Conservation (phyloP, 2,888 invertebrate genomes). For the Polia nebulosa region DNA sequence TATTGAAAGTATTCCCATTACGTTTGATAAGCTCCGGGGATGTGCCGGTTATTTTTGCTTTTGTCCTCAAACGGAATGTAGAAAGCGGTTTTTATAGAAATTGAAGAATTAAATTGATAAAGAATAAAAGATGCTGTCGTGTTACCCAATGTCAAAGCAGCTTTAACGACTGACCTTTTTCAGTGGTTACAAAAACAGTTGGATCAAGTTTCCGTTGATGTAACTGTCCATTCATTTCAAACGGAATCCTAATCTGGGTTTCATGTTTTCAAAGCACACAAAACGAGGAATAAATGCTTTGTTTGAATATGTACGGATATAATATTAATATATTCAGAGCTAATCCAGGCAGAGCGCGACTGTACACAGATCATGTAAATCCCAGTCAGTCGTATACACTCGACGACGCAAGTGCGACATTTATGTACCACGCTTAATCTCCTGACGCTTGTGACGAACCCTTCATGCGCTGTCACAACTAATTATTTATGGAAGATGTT, state of each 20-base stretch:
- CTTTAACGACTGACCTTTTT: conserved; percentile 14
- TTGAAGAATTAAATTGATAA: conserved; percentile 17
- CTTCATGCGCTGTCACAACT: conserved; percentile 39
- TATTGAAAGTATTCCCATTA: conserved; percentile 18
- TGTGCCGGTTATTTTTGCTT: conserved; percentile 19
- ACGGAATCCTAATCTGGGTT: conserved; percentile 21
- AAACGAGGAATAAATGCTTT: conserved; percentile 43
- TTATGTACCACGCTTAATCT: conserved; percentile 59
- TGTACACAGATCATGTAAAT: conserved; percentile 60
- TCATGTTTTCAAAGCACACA: conserved; percentile 32
- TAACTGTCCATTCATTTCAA: conserved; percentile 19
- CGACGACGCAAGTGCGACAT: conserved; percentile 48
- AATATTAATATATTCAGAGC: conserved; percentile 59
- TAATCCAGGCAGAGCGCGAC: conserved; percentile 44
- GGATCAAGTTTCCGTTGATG: conserved; percentile 5
- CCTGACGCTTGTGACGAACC: conserved; percentile 40
- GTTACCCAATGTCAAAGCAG: conserved; percentile 6
- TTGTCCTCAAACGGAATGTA: conserved; percentile 7
- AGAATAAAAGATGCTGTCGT: conserved; percentile 9
- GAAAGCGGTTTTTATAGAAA: conserved; percentile 5
- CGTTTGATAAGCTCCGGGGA: conserved; percentile 9
- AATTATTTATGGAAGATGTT: conserved; percentile 53
- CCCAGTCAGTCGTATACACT: conserved; percentile 48
- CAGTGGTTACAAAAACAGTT: conserved; percentile 2
- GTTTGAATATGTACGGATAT: conserved; percentile 42